Percentiles rank a stretch among this genome's conserved stretches.
phyloP scores from a whole-genome alignment of 2,113 vertebrate species.

The Cynopterus brachyotis region DNA sequence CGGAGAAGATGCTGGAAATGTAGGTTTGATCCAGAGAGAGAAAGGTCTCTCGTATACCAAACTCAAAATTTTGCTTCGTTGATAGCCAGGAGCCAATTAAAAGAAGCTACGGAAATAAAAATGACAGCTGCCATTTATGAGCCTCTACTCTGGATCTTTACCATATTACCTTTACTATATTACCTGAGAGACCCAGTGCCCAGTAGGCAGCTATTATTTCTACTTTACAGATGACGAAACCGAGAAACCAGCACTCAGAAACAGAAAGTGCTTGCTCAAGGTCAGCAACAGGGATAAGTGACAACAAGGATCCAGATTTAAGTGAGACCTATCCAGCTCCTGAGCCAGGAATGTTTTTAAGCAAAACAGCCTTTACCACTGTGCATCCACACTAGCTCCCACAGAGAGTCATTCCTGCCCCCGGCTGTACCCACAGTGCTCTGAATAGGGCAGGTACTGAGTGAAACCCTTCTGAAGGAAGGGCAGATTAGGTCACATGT shows the following conservation, averaged over 20 bases:
- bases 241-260: not conserved
- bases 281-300: not conserved
- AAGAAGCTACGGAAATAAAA: not conserved
- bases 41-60: not conserved
- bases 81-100: not conserved
- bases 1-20: not conserved
- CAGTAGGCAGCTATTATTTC: not conserved
- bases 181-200: not conserved
- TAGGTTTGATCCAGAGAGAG: not conserved
- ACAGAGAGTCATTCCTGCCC: rapidly evolving
- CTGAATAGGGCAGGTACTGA: rapidly evolving
- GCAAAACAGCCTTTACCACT: not conserved
- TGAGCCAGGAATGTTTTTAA: rapidly evolving
- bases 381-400: not conserved
- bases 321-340: not conserved
- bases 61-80: not conserved
- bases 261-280: not conserved
- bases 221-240: not conserved
- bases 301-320: not conserved
- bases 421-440: not conserved
- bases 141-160: not conserved
- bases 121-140: not conserved
- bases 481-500: not conserved
- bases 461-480: not conserved
- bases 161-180: not conserved